Evolutionary conservation across 1,140 invertebrate species (phyloP).

Genomic region (Drosophila pallidifrons): DNA sequence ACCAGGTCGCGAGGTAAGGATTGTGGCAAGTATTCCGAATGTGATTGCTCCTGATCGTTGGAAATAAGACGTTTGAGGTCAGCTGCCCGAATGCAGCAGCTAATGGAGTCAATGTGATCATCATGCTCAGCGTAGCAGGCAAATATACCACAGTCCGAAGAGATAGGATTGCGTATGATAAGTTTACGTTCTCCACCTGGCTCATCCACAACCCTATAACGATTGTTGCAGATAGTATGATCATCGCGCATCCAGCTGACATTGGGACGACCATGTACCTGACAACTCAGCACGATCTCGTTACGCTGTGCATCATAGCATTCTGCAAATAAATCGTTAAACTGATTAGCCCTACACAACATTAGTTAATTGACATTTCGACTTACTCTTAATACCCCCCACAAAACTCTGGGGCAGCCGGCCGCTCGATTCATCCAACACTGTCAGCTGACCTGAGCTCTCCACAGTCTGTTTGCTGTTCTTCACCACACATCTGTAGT

Average conservation of each 20-base stretch:
- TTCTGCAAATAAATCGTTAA: constrained; percentile 67
- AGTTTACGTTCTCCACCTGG: constrained; percentile 88
- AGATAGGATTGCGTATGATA: constrained; percentile 87
- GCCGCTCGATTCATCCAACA: constrained; percentile 84
- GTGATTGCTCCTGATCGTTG: constrained; percentile 30
- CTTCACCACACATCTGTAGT: constrained; percentile 87
- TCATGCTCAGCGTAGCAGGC: constrained; percentile 87
- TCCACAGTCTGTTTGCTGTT: constrained; percentile 88
- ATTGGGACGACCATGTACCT: constrained; percentile 87
- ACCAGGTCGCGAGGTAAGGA: constrained; percentile 1
- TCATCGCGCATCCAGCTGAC: constrained; percentile 90
- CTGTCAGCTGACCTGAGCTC: constrained; percentile 87
- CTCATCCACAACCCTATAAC: constrained; percentile 86
- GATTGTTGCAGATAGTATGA: constrained; percentile 85
- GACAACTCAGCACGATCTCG: constrained; percentile 88
- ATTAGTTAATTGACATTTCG: background rate
- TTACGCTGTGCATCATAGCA: constrained; percentile 85
- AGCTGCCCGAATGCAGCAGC: constrained; percentile 57
- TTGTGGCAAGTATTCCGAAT: background rate
- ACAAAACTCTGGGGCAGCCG: constrained; percentile 69
- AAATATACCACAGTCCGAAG: constrained; percentile 88
- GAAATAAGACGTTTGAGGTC: constrained; percentile 74
- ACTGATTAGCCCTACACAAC: accelerated
- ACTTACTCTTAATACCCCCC: constrained; percentile 58
- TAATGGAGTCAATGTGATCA: constrained; percentile 76